Conservation (phyloP, 2,797 vertebrate species). For the Helostoma temminkii region DNA sequence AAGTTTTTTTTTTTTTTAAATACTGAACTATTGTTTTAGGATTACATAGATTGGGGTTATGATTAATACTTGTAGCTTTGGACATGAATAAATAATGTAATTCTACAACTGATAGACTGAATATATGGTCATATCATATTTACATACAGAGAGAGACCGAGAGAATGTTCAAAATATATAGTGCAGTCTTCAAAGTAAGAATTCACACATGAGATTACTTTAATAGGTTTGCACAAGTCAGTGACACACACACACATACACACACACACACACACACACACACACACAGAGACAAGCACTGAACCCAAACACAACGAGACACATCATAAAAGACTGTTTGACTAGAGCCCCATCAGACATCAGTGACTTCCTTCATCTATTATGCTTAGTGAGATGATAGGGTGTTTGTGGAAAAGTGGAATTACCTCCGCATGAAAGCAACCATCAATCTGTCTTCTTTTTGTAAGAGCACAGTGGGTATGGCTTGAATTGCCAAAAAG, state of each 20-base stretch:
- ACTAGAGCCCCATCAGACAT: constrained; percentile 58
- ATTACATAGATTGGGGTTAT: no score
- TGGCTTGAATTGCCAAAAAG: constrained; percentile 42
- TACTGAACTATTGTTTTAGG: no score
- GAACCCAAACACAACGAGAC: constrained; percentile 39
- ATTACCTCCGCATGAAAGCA: constrained; percentile 69
- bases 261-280: neutral
- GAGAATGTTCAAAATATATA: constrained; percentile 6
- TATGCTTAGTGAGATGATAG: constrained; percentile 25
- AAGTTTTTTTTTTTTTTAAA: no score
- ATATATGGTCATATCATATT: no score
- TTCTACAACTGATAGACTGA: no score
- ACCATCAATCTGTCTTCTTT: constrained; percentile 55
- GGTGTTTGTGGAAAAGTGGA: constrained; percentile 53
- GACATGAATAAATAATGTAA: no score
- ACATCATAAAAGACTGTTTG: constrained; percentile 49
- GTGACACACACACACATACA: constrained; percentile 3
- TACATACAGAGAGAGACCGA: no score
- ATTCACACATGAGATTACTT: constrained; percentile 23
- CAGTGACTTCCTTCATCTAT: constrained; percentile 39
- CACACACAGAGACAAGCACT: constrained; percentile 13
- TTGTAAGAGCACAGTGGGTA: constrained; percentile 29
- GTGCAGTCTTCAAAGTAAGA: constrained; percentile 44
- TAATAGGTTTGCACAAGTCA: constrained; percentile 18
- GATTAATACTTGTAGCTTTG: no score